Conservation (phyloP, 2,888 invertebrate genomes). For the Meliscaeva auricollis region DNA sequence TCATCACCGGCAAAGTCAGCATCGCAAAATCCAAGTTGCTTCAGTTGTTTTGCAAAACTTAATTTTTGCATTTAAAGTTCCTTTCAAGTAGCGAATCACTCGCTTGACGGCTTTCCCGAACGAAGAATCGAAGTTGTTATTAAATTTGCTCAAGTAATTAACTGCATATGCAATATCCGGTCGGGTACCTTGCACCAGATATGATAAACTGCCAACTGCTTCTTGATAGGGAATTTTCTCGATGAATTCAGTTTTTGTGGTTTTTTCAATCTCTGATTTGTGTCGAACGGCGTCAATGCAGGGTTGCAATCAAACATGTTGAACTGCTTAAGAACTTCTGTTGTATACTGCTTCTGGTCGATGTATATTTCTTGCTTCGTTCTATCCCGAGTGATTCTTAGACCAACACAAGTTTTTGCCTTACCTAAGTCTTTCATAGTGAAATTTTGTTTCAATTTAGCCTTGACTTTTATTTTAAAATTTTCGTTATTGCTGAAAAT, state of each 20-base stretch:
- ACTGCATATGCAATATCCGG: constrained; percentile 41
- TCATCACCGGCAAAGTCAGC: constrained; percentile 16
- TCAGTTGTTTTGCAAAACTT: neutral
- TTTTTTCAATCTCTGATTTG: neutral
- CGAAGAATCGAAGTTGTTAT: constrained; percentile 21
- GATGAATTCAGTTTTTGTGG: neutral
- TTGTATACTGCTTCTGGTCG: neutral
- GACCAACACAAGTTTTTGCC: neutral
- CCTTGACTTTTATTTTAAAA: constrained; percentile 8
- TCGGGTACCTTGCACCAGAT: constrained; percentile 67
- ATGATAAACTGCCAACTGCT: constrained; percentile 74
- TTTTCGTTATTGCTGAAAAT: constrained; percentile 3
- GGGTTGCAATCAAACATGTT: constrained; percentile 19
- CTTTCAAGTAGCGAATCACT: neutral
- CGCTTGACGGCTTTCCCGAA: constrained; percentile 13
- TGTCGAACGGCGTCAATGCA: neutral
- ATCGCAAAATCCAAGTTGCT: constrained; percentile 8
- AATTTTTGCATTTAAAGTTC: constrained; percentile 17
- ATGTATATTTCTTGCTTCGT: neutral
- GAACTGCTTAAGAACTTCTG: constrained; percentile 12
- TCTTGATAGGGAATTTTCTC: constrained; percentile 73
- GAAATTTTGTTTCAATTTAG: constrained; percentile 1
- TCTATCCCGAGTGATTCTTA: neutral
- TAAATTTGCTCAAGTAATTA: constrained; percentile 5
- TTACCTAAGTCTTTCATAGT: constrained; percentile 10